phyloP scores from a whole-genome alignment of 2,888 invertebrate genomes.

The Alcis repandata region DNA sequence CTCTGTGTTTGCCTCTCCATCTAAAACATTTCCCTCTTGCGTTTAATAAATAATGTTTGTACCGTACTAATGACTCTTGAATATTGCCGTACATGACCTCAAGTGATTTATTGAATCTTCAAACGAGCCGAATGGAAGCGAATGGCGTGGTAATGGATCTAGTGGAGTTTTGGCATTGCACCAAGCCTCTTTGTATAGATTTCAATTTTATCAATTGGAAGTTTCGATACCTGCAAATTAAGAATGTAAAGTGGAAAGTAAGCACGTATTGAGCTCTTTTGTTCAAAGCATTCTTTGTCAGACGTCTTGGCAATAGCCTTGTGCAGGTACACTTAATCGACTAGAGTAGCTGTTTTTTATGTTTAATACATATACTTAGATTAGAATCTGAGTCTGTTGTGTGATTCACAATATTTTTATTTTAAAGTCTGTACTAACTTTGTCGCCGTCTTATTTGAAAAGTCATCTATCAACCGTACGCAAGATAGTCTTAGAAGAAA shows the following conservation, averaged over 20 bases:
- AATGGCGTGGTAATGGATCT: conserved; percentile 35
- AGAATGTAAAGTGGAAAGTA: neutral
- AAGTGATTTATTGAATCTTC: conserved; percentile 43
- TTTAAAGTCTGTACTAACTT: too few species aligned
- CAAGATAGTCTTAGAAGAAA: too few species aligned
- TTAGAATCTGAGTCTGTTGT: too few species aligned
- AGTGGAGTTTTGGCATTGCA: conserved; percentile 23
- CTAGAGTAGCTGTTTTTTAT: too few species aligned
- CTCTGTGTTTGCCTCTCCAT: conserved; percentile 28
- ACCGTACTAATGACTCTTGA: conserved; percentile 51
- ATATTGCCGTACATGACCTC: conserved; percentile 53
- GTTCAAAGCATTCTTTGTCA: neutral
- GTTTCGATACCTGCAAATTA: conserved; percentile 1
- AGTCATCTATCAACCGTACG: too few species aligned
- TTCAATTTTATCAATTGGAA: neutral
- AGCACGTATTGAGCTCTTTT: neutral
- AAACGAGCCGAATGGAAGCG: conserved; percentile 36
- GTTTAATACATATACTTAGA: too few species aligned
- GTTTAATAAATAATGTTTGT: conserved; percentile 46
- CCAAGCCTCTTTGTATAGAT: conserved; percentile 17
- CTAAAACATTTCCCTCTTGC: conserved; percentile 27
- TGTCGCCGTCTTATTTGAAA: too few species aligned
- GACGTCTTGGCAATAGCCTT: neutral
- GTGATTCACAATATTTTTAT: too few species aligned
- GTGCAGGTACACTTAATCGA: neutral